phyloP scores from a whole-genome alignment of 1,140 invertebrate species.

The Melanaphis sacchari region DNA sequence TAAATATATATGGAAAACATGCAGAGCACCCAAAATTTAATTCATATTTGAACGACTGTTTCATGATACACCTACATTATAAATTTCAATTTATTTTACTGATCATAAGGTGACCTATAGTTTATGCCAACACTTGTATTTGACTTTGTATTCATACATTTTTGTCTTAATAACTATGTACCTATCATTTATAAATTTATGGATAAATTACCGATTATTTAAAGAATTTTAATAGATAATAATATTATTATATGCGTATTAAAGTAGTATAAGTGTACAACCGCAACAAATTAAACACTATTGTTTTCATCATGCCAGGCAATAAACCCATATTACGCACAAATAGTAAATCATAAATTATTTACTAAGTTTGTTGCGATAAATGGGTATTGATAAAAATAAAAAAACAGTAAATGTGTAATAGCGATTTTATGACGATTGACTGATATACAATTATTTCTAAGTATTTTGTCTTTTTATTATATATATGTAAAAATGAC shows the following conservation, averaged over 20 bases:
- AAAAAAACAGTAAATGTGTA: neutral
- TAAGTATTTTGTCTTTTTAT: neutral
- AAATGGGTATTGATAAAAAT: neutral
- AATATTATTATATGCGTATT: neutral
- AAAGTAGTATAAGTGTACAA: neutral
- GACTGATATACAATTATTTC: neutral
- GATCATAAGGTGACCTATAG: too few species aligned
- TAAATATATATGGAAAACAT: neutral
- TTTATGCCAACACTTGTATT: too few species aligned
- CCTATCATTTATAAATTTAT: neutral
- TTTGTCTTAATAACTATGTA: neutral
- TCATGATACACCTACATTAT: too few species aligned
- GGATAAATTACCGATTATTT: neutral
- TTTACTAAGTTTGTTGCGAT: neutral
- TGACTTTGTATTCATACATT: neutral
- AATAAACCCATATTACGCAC: neutral
- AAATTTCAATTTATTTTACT: too few species aligned
- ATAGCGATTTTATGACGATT: neutral
- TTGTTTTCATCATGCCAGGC: neutral
- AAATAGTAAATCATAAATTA: neutral
- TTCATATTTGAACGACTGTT: neutral
- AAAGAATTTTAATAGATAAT: neutral
- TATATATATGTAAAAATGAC: neutral
- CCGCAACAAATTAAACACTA: neutral
- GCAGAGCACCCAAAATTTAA: neutral